These are phyloP conservation scores for Tortrix viridana DNA, from an alignment of 2,888 invertebrate species.

Conservation along the genomic window DNA sequence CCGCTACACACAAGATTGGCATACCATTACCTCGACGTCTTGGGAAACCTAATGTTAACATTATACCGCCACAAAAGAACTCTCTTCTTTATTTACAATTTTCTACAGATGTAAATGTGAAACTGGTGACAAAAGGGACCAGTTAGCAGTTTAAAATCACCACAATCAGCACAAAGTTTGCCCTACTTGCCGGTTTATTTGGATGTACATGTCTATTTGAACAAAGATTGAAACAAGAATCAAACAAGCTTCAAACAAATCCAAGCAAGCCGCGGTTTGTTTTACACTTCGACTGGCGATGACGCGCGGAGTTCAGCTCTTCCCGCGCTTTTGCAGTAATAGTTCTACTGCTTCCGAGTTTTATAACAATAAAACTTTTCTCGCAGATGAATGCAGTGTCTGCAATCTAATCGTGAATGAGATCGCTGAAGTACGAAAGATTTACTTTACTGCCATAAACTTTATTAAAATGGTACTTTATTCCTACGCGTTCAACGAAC, in stretches of 20 bases:
- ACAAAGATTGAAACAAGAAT: slow-evolving; percentile 37
- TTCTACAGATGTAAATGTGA: slow-evolving; percentile 49
- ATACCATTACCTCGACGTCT: slow-evolving; percentile 41
- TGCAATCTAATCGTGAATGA: no score
- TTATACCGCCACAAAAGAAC: slow-evolving; percentile 42
- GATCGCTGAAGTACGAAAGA: no score
- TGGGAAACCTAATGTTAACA: slow-evolving; percentile 44
- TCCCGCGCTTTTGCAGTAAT: slow-evolving; percentile 1
- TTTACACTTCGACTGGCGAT: slow-evolving; percentile 5
- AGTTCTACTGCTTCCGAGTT: slow-evolving; percentile 1
- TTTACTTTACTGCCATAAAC: no score
- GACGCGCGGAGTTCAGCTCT: slow-evolving; percentile 8
- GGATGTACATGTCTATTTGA: slow-evolving; percentile 36
- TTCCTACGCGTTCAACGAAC: no score
- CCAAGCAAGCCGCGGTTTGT: slow-evolving; percentile 13
- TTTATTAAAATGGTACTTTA: no score
- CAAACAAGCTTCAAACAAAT: slow-evolving; percentile 25
- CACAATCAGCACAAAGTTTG: slow-evolving; percentile 50
- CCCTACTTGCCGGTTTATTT: slow-evolving; percentile 45
- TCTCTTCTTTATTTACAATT: slow-evolving; percentile 42
- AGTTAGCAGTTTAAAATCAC: slow-evolving; percentile 46
- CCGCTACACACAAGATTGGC: neutral
- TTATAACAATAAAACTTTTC: no score
- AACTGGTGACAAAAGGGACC: slow-evolving; percentile 51
- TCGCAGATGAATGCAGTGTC: no score